Evolutionary conservation across 2,888 invertebrate genomes (phyloP), one percentile per base, ranked within the genome.

Genomic region (Celastrina argiolus): DNA sequence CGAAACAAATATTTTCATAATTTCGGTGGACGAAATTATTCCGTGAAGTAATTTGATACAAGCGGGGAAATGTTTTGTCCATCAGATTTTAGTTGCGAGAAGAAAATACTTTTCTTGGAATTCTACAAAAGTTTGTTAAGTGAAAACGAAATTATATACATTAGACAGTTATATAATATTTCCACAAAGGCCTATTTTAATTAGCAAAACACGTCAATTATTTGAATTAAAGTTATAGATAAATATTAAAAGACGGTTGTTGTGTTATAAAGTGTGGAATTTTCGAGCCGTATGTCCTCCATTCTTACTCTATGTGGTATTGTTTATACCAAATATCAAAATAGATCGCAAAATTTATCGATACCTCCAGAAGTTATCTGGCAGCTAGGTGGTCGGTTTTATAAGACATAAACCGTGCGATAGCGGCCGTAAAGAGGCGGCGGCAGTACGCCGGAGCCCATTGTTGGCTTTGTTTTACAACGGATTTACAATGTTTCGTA

Each of bases 391-490:
- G 61, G 18, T 39, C 61, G 61, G 39, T 26, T 61, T 61, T 22
- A 61, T 61, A 22, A 12, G 26, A 5, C 39, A 61, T 61, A 61
- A 61, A 61, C 61, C 16, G 14, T 14, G 36, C 18, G 18, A 61
- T 39, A 61, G 39, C 6, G 22, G 36, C 61, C 16, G 14, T 61
- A 61, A 61, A 61, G 39, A 36, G 12, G 61, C 22, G 6, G 61
- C 36, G 18, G 34, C 59, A 59, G 22, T 61, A 61, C 36, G 34
- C 61, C 61, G 18, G 22, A 18, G 18, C 18, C 61, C 61, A 36
- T 61, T 61, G 61, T 26, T 36, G 18, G 36, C 61, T 61, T 61
- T 61, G 36, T 61, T 61, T 61, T 26, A 56, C 56, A 61, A 51
- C 51, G 14, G 51, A 51, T 51, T 51, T 51, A 51, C 51, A 12